These are phyloP conservation scores for Phrynocephalus versicolor DNA, from an alignment of 2,113 vertebrate species.

Conservation along the genomic window DNA sequence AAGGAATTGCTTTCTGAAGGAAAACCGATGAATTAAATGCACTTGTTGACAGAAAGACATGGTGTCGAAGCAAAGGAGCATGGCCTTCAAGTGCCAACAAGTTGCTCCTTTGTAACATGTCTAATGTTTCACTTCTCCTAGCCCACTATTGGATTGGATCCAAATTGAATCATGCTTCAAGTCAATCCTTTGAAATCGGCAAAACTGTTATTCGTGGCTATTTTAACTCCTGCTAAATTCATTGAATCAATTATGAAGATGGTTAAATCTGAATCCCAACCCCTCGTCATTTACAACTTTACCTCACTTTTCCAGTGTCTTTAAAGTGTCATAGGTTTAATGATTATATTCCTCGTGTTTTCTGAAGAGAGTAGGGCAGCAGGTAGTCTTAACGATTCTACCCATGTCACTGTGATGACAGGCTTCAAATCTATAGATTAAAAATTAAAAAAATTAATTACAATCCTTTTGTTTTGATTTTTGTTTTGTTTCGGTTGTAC, in stretches of 20 bases:
- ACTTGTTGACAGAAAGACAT: neutral
- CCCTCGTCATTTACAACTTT: neutral
- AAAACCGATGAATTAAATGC: neutral
- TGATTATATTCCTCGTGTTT: neutral
- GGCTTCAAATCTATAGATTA: neutral
- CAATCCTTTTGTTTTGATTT: too few species aligned
- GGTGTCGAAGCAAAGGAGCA: neutral
- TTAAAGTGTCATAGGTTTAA: neutral
- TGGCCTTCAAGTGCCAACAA: neutral
- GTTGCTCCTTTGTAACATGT: neutral
- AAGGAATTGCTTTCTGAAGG: neutral
- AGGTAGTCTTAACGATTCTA: too few species aligned
- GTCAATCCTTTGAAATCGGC: neutral
- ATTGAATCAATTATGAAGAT: too few species aligned
- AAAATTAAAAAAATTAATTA: neutral
- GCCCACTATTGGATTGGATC: neutral
- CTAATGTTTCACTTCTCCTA: neutral
- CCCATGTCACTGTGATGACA: neutral
- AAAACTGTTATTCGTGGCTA: neutral
- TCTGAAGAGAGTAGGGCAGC: neutral
- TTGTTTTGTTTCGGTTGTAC: too few species aligned
- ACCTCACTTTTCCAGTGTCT: neutral
- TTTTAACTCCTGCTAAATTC: too few species aligned
- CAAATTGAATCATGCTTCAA: neutral
- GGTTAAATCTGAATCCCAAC: too few species aligned